Base-by-base conservation (phyloP, 2,797 vertebrate genomes). In the Rhinatrema bivittatum region DNA sequence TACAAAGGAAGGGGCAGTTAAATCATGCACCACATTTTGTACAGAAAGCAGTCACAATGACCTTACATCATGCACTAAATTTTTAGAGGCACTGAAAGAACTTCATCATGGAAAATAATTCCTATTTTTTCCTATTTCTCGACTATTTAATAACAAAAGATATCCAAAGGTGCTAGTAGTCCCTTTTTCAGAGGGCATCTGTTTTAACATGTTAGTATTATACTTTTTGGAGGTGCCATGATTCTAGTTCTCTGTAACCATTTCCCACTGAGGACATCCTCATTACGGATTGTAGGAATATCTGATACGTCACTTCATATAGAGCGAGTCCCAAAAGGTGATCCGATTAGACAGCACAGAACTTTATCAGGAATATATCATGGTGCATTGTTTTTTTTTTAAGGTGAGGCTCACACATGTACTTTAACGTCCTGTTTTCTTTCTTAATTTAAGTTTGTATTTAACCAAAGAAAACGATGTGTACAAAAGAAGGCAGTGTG, bases 161-260 rank as follows among this genome's bases (percentile, higher is more conserved):
- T 74, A 54, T 77, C 70, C 75, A 81, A 81, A 78, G 87, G 91
- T 92, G 90, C 89, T 93, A 71, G 68, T 56, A 55, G 69, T 70
- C 55, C 46, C 48, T 71, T 40, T 56, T 53, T 47, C 42, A 60
- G 53, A 55, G 56, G 65, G 56, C 34, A 43, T 58, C 28, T 44
- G 12, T 51, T 61, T 57, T 50, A 44, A 6, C 7, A 39, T 50
- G 32, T 57, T 50, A 44, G 6, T 7, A 39, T 50, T 32, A 49
- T 39, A 38, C 12, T 24, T 35, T 50, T 56, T 42, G 36, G 46
- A 68, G 48, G 53, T 60, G 33, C 41, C 50, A 32, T 66, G 30
- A 30, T 63, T 56, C 70, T 36, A 25, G 9, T 56, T 40, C 42
- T 56, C 26, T 16, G 29, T 35, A 32, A 46, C 38, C 44, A 23